These are phyloP conservation scores for Lissocephala sabroskyi DNA, from an alignment of 2,888 invertebrate genomes.

Conservation along the genomic window DNA sequence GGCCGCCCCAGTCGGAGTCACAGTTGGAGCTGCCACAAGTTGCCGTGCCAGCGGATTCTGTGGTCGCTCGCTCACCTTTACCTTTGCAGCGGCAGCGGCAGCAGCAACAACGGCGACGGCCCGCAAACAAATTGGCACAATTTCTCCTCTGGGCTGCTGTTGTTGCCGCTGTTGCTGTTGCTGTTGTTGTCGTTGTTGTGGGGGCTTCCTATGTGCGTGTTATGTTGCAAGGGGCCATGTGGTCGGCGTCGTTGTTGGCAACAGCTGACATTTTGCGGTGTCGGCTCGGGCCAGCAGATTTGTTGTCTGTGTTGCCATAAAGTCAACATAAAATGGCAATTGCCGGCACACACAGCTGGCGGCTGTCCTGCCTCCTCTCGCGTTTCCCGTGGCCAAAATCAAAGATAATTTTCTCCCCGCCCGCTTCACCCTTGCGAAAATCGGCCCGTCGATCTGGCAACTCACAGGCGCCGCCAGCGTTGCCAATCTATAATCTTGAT, in stretches of 20 bases:
- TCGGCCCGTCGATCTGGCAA: conserved; percentile 56
- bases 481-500: conserved; percentile 54
- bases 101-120: too few relatives aligned
- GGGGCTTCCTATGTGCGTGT: conserved; percentile 33
- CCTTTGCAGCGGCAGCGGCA: too few relatives aligned
- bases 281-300: conserved; percentile 17
- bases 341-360: conserved; percentile 43
- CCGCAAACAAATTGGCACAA: conserved; percentile 57
- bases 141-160: conserved; percentile 43
- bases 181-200: background rate
- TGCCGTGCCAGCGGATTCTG: too few relatives aligned
- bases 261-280: conserved; percentile 35
- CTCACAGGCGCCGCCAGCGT: conserved; percentile 44
- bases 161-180: conserved; percentile 1
- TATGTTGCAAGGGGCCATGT: conserved; percentile 41
- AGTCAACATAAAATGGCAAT: too few relatives aligned
- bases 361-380: conserved; percentile 4
- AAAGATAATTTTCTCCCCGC: conserved; percentile 1
- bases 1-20: conserved; percentile 37
- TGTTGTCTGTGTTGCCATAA: conserved; percentile 36
- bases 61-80: conserved; percentile 20
- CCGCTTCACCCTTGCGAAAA: background rate
- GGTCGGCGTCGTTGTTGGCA: conserved; percentile 21
- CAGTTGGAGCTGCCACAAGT: conserved; percentile 10
- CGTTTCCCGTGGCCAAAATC: background rate